These are phyloP conservation scores for Paralvinella palmiformis DNA, from an alignment of 1,140 invertebrate species.

Conservation along the genomic window DNA sequence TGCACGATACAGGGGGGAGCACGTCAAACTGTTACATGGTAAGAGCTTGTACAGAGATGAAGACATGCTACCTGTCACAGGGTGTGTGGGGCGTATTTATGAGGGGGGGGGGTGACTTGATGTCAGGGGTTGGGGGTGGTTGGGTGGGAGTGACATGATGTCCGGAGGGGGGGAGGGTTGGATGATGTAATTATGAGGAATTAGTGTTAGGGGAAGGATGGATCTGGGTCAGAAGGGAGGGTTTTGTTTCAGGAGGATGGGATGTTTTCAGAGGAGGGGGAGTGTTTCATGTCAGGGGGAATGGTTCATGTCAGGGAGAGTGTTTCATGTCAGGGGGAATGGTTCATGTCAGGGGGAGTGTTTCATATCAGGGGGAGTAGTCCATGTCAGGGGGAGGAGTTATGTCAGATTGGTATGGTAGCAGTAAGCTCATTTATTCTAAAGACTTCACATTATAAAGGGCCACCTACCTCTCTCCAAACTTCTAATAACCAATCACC, in stretches of 20 bases:
- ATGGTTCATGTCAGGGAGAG: not conserved
- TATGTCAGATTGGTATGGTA: too few species aligned
- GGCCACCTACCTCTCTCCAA: too few species aligned
- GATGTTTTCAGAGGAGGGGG: not conserved
- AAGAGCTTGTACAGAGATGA: too few species aligned
- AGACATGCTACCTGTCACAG: too few species aligned
- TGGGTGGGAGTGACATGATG: not conserved
- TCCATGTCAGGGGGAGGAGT: not conserved
- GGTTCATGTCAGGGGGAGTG: not conserved
- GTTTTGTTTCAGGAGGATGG: not conserved
- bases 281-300: not conserved
- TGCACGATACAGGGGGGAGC: slow-evolving; percentile 40
- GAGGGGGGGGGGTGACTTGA: not conserved
- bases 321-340: not conserved
- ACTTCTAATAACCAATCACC: too few species aligned
- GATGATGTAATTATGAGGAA: not conserved
- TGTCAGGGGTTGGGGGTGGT: not conserved
- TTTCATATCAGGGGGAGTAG: not conserved
- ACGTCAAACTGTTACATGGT: slow-evolving; percentile 42
- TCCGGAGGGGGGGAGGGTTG: not conserved
- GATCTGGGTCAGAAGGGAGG: not conserved
- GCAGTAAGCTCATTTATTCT: too few species aligned
- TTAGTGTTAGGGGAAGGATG: not conserved
- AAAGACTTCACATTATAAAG: too few species aligned
- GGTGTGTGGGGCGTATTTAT: too few species aligned